Conservation (phyloP, 2,888 invertebrate species). For the Tromatobia lineatoria region DNA sequence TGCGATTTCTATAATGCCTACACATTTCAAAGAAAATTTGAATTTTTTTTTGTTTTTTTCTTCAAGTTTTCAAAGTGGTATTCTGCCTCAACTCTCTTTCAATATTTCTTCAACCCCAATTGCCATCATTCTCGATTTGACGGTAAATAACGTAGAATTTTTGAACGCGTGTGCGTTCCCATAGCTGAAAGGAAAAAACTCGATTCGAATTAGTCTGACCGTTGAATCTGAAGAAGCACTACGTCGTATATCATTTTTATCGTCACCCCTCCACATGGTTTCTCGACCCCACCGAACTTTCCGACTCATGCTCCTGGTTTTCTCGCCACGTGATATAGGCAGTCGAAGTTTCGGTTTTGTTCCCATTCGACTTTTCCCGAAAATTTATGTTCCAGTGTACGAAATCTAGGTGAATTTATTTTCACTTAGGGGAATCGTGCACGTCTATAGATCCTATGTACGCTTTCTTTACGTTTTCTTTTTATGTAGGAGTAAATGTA, state of each 20-base stretch:
- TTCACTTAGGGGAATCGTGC: conserved; percentile 29
- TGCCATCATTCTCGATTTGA: conserved; percentile 21
- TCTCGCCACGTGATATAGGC: conserved; percentile 12
- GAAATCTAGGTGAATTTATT: conserved; percentile 31
- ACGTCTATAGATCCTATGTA: not conserved
- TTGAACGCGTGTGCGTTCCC: not conserved
- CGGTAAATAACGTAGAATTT: not conserved
- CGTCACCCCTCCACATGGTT: not conserved
- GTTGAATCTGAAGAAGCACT: conserved; percentile 31
- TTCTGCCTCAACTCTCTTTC: not conserved
- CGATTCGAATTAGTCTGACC: not conserved
- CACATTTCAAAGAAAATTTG: too few relatives aligned
- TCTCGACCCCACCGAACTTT: not conserved
- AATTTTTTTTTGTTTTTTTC: too few relatives aligned
- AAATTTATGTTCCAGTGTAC: not conserved
- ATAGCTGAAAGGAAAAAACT: not conserved
- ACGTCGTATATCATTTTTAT: conserved; percentile 33
- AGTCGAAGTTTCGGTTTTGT: conserved; percentile 3
- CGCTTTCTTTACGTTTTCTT: not conserved
- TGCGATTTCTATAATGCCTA: too few relatives aligned
- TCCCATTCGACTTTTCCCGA: conserved; percentile 4
- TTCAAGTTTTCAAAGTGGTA: too few relatives aligned
- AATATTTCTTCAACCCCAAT: not conserved
- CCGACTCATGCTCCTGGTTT: too few relatives aligned
- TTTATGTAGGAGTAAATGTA: not conserved